Percentiles rank a stretch among this genome's conserved stretches.
These are phyloP conservation scores for Tenebrosternarchus preto DNA, from an alignment of 2,113 vertebrate genomes.

Conservation along the genomic window DNA sequence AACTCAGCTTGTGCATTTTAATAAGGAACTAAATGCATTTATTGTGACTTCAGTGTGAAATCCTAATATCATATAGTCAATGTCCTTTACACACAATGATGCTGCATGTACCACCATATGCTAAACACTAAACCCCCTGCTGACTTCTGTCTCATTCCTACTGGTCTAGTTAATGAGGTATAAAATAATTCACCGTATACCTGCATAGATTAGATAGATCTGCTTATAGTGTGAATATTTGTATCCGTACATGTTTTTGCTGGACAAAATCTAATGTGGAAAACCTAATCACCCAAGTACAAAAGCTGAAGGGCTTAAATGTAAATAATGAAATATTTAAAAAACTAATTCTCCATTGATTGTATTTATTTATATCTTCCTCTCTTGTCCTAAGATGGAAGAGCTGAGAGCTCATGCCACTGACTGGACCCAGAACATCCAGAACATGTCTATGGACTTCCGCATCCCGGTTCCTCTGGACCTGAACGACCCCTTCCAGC, in stretches of 20 bases:
- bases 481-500: conserved; percentile 76
- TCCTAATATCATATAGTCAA: not conserved
- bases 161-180: not conserved
- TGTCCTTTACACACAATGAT: not conserved
- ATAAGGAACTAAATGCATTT: not conserved
- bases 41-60: not conserved
- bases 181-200: not conserved
- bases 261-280: not conserved
- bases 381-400: conserved; percentile 80
- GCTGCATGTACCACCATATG: too few relatives aligned
- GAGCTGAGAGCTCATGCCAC: conserved; percentile 87
- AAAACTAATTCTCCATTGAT: not conserved
- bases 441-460: conserved; percentile 83
- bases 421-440: conserved; percentile 85
- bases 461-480: conserved; percentile 81
- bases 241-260: not conserved
- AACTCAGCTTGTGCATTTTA: too few relatives aligned
- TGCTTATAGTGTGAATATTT: not conserved
- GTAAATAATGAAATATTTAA: not conserved
- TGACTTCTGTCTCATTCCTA: not conserved
- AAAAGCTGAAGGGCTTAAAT: not conserved
- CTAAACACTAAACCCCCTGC: too few relatives aligned
- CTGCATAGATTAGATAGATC: too few relatives aligned
- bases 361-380: not conserved
- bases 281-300: not conserved